Conservation (phyloP, 2,797 vertebrate species). For the Oophaga sylvatica region DNA sequence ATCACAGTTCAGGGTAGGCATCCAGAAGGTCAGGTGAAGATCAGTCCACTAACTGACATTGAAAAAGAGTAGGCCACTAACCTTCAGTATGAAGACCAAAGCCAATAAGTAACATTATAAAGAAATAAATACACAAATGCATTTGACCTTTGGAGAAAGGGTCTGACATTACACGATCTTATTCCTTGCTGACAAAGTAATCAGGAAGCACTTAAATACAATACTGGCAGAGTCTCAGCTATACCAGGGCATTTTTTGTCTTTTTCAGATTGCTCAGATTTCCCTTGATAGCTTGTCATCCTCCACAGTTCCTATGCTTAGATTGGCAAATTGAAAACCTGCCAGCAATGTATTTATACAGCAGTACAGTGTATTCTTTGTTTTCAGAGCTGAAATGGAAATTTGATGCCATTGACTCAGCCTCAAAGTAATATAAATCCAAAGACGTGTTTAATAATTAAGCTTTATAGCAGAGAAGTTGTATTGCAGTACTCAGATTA, state of each 20-base stretch:
- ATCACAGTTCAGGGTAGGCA: not conserved
- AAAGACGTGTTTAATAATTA: slow-evolving; percentile 43
- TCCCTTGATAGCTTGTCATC: slow-evolving; percentile 27
- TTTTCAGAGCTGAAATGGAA: slow-evolving; percentile 30
- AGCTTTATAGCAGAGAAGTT: not conserved
- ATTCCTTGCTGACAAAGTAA: slow-evolving; percentile 6
- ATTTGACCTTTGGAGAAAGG: slow-evolving; percentile 9
- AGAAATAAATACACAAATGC: not conserved
- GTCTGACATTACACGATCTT: slow-evolving; percentile 16
- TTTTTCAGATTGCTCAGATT: slow-evolving; percentile 38
- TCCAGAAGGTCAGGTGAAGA: not conserved
- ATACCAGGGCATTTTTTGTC: slow-evolving; percentile 4
- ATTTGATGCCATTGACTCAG: slow-evolving; percentile 19
- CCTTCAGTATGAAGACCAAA: not conserved
- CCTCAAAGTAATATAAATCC: slow-evolving; percentile 41
- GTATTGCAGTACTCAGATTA: not conserved
- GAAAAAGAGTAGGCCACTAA: not conserved
- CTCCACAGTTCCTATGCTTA: slow-evolving; percentile 12
- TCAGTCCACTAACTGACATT: not conserved
- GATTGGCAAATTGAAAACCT: slow-evolving; percentile 36
- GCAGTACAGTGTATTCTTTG: slow-evolving; percentile 30
- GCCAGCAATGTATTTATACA: slow-evolving; percentile 44
- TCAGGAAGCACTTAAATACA: slow-evolving; percentile 32
- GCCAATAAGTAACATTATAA: not conserved
- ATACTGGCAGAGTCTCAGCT: slow-evolving; percentile 17